Percentiles rank a stretch among this genome's conserved stretches.
Evolutionary conservation across 2,113 vertebrate species (phyloP).

Genomic region (Engraulis encrasicolus): DNA sequence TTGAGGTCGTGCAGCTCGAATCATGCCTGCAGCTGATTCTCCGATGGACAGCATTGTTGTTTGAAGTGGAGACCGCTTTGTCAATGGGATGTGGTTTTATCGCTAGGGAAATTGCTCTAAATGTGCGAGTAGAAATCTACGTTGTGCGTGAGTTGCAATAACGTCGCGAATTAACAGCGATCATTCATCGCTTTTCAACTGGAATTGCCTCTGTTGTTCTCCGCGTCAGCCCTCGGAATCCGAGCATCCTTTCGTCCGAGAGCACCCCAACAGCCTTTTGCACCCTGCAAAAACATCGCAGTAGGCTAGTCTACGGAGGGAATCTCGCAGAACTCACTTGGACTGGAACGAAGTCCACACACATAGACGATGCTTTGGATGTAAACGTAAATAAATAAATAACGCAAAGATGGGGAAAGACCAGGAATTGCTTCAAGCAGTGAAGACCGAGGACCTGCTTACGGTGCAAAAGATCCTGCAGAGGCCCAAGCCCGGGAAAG

Average conservation of each 20-base stretch:
- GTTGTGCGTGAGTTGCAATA: neutral
- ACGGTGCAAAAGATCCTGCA: slow-evolving; percentile 96
- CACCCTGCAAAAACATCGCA: slow-evolving; percentile 56
- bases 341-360: slow-evolving; percentile 60
- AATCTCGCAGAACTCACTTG: slow-evolving; percentile 58
- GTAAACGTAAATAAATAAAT: slow-evolving; percentile 64
- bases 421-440: slow-evolving; percentile 96
- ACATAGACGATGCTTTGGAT: slow-evolving; percentile 76
- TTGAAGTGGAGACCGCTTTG: neutral
- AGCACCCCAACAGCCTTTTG: slow-evolving; percentile 44
- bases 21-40: slow-evolving; percentile 26
- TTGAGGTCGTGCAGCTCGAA: slow-evolving; percentile 21
- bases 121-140: neutral
- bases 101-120: neutral
- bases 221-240: slow-evolving; percentile 52
- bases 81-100: slow-evolving; percentile 32
- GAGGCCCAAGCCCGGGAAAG: slow-evolving; percentile 93
- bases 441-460: slow-evolving; percentile 94
- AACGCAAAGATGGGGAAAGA: slow-evolving; percentile 89
- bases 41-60: slow-evolving; percentile 18
- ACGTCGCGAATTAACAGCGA: neutral
- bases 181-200: neutral
- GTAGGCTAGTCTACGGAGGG: slow-evolving; percentile 60
- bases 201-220: slow-evolving; percentile 54
- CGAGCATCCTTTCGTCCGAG: slow-evolving; percentile 46